A percentile compares a stretch with the other conserved stretches of the same genome.
phyloP scores from a whole-genome alignment of 2,113 vertebrate genomes.

The Chaetodon trifascialis region DNA sequence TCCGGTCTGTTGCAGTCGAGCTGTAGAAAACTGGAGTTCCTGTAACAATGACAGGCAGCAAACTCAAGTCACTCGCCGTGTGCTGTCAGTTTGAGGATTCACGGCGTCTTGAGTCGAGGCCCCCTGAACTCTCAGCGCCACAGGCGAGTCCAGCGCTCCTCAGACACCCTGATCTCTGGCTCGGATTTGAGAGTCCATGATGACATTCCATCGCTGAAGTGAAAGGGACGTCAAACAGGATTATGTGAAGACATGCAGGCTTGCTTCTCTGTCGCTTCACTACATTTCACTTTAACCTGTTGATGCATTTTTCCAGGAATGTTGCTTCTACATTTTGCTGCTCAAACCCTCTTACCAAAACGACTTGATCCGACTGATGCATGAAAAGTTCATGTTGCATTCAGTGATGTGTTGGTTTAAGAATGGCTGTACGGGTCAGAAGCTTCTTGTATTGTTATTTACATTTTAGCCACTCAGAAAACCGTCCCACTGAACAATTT shows the following conservation, averaged over 20 bases:
- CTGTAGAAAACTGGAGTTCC: background rate
- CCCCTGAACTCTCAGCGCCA: conserved; percentile 28
- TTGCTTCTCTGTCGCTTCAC: background rate
- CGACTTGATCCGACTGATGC: background rate
- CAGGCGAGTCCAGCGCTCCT: conserved; percentile 12
- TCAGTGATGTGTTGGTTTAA: background rate
- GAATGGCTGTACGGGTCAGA: background rate
- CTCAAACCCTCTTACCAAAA: background rate
- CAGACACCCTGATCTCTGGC: conserved; percentile 1
- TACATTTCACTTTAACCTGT: background rate
- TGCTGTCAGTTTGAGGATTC: conserved; percentile 34
- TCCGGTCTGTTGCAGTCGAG: conserved; percentile 11
- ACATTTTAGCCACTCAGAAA: background rate
- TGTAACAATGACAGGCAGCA: conserved; percentile 38
- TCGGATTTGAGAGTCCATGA: background rate
- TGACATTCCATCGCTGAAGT: background rate
- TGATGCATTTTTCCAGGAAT: background rate
- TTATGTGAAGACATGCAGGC: background rate
- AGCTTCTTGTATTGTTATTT: background rate
- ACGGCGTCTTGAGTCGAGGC: conserved; percentile 22
- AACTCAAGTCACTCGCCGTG: conserved; percentile 35
- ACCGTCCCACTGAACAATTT: background rate
- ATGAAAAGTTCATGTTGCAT: background rate
- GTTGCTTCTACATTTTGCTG: background rate
- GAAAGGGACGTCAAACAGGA: background rate